A percentile compares a stretch with the other conserved stretches of the same genome.
phyloP scores from a whole-genome alignment of 2,797 vertebrate species.

The Eulemur mongoz region DNA sequence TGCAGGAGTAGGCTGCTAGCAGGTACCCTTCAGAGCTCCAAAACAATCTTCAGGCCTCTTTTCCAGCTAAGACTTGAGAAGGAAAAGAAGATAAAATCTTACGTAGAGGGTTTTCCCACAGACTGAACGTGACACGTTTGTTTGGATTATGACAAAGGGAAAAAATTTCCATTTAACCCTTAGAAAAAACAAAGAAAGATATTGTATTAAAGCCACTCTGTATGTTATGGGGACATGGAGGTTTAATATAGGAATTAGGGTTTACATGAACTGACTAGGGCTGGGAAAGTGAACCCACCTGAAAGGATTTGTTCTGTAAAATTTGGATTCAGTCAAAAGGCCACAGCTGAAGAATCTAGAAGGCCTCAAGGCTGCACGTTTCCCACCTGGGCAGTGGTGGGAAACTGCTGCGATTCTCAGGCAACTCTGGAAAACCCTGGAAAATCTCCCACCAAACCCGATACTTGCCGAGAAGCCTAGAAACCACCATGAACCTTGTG shows the following conservation, averaged over 20 bases:
- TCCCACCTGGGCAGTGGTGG: neutral
- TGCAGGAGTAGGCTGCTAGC: conserved; percentile 45
- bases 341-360: neutral
- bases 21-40: neutral
- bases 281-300: neutral
- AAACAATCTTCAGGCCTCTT: conserved; percentile 34
- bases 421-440: neutral
- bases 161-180: neutral
- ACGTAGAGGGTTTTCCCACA: neutral
- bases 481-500: neutral
- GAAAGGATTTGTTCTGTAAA: neutral
- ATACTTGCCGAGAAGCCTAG: neutral
- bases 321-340: neutral
- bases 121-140: neutral
- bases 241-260: neutral
- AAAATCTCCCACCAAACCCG: neutral
- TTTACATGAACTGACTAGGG: neutral
- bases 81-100: conserved; percentile 10
- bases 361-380: neutral
- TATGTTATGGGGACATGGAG: neutral
- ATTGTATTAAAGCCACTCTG: neutral
- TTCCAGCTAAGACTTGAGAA: conserved; percentile 60
- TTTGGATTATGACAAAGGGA: neutral
- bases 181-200: neutral
- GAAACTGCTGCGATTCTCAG: neutral